phyloP scores from a whole-genome alignment of 2,888 invertebrate species.

The Anoplius nigerrimus region DNA sequence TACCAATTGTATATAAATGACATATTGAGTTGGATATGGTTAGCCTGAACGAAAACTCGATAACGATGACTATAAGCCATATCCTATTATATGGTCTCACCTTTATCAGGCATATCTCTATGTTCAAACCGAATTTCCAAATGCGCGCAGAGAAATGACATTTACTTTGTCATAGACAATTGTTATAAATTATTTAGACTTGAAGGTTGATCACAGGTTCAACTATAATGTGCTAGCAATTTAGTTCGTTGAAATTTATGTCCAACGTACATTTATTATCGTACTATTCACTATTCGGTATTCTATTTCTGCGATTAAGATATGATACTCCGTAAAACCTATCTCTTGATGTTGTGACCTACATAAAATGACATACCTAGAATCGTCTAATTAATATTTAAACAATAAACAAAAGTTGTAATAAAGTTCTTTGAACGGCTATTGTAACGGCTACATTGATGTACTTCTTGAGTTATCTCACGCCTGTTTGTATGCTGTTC shows the following conservation, averaged over 20 bases:
- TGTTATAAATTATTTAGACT: no score
- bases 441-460: constrained; percentile 21
- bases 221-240: no score
- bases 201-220: no score
- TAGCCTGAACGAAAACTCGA: no score
- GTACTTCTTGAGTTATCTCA: background rate
- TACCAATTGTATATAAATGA: no score
- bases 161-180: no score
- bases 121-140: no score
- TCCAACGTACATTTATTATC: constrained; percentile 28
- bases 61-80: no score
- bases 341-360: constrained; percentile 61
- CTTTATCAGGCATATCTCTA: no score
- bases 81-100: no score
- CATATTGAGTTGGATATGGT: no score
- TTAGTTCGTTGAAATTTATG: background rate
- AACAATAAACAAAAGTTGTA: constrained; percentile 64
- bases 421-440: constrained; percentile 57
- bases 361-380: constrained; percentile 64
- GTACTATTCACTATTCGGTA: constrained; percentile 34
- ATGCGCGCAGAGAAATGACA: no score
- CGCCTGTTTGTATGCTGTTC: background rate
- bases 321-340: constrained; percentile 54
- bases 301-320: constrained; percentile 30
- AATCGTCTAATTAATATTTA: constrained; percentile 63